phyloP scores from a whole-genome alignment of 2,888 invertebrate species.

The Eutolmus rufibarbis region DNA sequence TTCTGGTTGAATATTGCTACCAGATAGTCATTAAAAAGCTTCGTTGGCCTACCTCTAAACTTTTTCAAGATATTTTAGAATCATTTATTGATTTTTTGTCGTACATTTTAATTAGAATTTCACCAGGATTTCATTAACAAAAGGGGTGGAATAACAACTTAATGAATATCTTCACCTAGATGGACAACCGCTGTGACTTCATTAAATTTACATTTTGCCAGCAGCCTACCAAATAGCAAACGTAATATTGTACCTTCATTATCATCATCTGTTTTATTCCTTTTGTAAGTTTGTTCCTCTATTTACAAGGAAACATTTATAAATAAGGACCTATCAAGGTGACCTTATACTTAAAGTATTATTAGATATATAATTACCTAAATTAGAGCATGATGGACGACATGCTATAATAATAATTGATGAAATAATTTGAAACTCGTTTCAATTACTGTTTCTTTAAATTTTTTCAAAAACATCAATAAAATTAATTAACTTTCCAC shows the following conservation, averaged over 20 bases:
- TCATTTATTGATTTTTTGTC: not conserved
- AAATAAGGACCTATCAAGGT: not conserved
- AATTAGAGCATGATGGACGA: too few species aligned
- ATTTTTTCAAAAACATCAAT: too few species aligned
- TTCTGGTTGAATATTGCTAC: not conserved
- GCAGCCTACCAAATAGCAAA: not conserved
- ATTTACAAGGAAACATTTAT: not conserved
- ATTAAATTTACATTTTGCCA: not conserved
- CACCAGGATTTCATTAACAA: not conserved
- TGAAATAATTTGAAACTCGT: too few species aligned
- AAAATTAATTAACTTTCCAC: too few species aligned
- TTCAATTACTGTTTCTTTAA: too few species aligned
- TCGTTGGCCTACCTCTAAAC: not conserved
- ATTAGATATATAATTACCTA: too few species aligned
- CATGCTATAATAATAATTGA: too few species aligned
- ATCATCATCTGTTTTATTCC: not conserved
- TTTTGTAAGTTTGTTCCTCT: not conserved
- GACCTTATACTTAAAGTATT: too few species aligned
- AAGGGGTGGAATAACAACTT: not conserved
- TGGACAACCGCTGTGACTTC: not conserved
- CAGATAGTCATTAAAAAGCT: not conserved
- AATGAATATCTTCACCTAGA: not conserved
- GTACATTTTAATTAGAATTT: not conserved
- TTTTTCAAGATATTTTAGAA: not conserved
- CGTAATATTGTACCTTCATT: not conserved